phyloP scores from a whole-genome alignment of 2,797 vertebrate species.

The Eospalax fontanierii region DNA sequence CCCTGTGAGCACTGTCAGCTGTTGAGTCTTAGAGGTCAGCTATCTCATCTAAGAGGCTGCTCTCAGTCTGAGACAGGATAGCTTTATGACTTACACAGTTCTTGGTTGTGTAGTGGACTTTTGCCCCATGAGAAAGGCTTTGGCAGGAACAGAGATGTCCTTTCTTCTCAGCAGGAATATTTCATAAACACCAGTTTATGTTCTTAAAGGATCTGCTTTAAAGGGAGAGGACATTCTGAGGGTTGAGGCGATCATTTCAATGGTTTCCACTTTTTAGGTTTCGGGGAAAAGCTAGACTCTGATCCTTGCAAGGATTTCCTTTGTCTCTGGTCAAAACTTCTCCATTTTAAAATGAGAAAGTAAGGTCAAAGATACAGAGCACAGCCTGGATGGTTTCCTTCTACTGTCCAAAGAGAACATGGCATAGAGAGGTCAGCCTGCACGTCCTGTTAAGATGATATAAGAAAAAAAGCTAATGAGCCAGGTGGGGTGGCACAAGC shows the following conservation, averaged over 20 bases:
- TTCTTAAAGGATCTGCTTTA: neutral
- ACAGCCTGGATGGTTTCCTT: neutral
- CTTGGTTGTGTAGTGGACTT: neutral
- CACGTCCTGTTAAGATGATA: conserved; percentile 19
- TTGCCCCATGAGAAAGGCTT: neutral
- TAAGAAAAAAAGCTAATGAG: neutral
- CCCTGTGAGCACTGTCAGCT: neutral
- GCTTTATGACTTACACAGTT: neutral
- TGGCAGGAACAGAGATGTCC: neutral
- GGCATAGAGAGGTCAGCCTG: neutral
- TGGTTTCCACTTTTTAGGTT: neutral
- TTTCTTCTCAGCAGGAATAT: neutral
- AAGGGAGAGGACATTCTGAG: neutral
- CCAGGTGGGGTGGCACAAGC: no score
- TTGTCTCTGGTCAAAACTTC: neutral
- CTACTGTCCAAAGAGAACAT: neutral
- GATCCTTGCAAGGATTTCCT: neutral
- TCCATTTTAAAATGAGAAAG: conserved; percentile 5
- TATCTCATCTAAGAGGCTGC: neutral
- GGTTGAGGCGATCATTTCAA: neutral
- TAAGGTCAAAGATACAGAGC: neutral
- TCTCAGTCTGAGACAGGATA: neutral
- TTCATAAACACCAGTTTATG: neutral
- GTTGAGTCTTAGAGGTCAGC: neutral
- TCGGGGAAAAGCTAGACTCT: neutral